Evolutionary conservation across 2,797 vertebrate genomes (phyloP).

Genomic region (Rhinogobio ventralis): DNA sequence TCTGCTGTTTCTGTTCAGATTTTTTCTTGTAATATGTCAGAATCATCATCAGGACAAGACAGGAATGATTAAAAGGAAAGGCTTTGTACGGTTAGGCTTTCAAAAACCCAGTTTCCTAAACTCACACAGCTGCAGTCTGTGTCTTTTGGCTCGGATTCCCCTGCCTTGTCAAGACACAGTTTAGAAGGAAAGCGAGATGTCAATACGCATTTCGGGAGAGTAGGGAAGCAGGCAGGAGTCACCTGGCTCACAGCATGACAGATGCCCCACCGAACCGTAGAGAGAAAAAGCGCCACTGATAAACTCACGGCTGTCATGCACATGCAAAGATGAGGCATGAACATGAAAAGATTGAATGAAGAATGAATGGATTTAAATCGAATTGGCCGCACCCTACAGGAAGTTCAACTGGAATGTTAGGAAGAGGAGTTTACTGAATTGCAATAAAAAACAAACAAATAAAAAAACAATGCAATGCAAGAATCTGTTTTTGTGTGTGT

Average conservation of each 20-base stretch:
- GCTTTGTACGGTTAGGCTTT: slow-evolving; percentile 37
- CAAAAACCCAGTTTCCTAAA: slow-evolving; percentile 50
- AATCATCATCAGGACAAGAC: slow-evolving; percentile 33
- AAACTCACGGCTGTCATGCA: slow-evolving; percentile 44
- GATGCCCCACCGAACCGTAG: background rate
- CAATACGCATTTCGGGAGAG: slow-evolving; percentile 75
- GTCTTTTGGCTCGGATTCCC: slow-evolving; percentile 57
- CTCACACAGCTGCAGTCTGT: slow-evolving; percentile 34
- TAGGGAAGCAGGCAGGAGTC: slow-evolving; percentile 50
- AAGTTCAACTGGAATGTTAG: background rate
- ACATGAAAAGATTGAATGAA: background rate
- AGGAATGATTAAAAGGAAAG: slow-evolving; percentile 31
- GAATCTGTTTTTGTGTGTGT: no score
- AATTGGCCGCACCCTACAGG: background rate
- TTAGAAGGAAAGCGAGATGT: slow-evolving; percentile 76
- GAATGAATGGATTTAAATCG: background rate
- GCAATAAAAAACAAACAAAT: background rate
- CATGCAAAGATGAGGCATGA: slow-evolving; percentile 19
- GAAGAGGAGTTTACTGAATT: background rate
- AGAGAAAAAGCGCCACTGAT: slow-evolving; percentile 32
- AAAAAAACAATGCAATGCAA: background rate
- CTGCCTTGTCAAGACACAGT: slow-evolving; percentile 64
- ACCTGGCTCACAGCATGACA: slow-evolving; percentile 55
- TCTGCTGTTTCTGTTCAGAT: slow-evolving; percentile 13
- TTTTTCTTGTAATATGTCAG: slow-evolving; percentile 29